Base-by-base conservation (phyloP, 2,797 vertebrate genomes). In the Xiphophorus birchmanni region DNA sequence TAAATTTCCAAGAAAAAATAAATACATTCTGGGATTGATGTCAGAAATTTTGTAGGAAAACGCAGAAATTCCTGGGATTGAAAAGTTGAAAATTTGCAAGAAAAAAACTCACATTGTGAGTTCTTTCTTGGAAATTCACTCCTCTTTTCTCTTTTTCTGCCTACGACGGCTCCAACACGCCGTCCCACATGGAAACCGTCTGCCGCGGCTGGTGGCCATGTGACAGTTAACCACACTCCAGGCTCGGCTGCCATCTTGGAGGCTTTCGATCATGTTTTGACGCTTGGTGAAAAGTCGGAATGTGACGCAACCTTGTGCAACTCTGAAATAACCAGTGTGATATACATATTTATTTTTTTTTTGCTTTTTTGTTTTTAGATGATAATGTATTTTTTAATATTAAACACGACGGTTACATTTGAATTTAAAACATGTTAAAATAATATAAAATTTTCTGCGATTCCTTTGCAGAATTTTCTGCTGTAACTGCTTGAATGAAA, bases 301-400 rank as follows among this genome's bases (percentile, higher is more conserved):
- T 42, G 47, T 56, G 60, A 75, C 50, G 48, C 48, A 29, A 75
- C 4, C 21, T 72, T 45, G 29, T 69, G 74, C 42, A 75, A 74
- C 45, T 71, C 26, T 67, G 60, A 80, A 80, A 74, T 32, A 10
- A 15, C 23, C 54, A 7, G n/a, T 35, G 50, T 73, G 18, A 40
- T 52, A 23, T 52, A 23, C 2, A 56, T 45, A 12, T 45, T 29
- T 44, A 48, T 48, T 18, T 48, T 4, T 17, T 18, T 50, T 4
- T 37, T 40, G 13, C 76, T 80, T 82, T 79, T 77, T 69, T 11
- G 56, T 90, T 84, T 86, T 83, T 76, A 89, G 75, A 78, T 47
- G 50, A 52, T 75, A 77, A 74, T 67, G 67, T 81, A 84, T 85
- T 89, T 91, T 90, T 88, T 88, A 75, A 90, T 84, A 85, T 86